phyloP scores from a whole-genome alignment of 2,888 invertebrate genomes.

The Epistrophella euchroma region DNA sequence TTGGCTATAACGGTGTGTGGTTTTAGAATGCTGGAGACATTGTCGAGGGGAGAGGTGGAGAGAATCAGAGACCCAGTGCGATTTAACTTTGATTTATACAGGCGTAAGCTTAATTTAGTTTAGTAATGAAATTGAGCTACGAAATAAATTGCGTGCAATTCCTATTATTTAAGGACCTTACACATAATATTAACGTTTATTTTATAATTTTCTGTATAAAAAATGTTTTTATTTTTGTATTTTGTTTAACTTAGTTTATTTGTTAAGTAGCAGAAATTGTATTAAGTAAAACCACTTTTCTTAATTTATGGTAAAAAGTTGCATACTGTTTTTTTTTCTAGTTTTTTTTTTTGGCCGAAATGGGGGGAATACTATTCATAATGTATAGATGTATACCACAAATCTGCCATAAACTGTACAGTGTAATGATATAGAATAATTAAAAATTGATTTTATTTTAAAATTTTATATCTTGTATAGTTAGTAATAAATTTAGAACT shows the following conservation, averaged over 20 bases:
- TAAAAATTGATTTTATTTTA: constrained; percentile 32
- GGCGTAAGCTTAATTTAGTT: constrained; percentile 72
- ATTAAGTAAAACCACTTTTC: constrained; percentile 50
- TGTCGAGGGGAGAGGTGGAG: neutral
- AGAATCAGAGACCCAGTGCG: constrained; percentile 55
- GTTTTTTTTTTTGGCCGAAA: constrained; percentile 42
- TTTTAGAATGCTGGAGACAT: neutral
- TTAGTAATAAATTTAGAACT: constrained; percentile 79
- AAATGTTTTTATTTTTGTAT: constrained; percentile 34
- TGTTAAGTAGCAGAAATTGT: constrained; percentile 72
- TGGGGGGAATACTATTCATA: constrained; percentile 42
- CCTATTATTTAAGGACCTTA: constrained; percentile 82
- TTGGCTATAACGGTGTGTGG: constrained; percentile 10
- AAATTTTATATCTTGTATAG: constrained; percentile 78
- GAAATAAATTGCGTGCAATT: constrained; percentile 81
- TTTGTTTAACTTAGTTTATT: constrained; percentile 52
- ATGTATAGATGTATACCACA: constrained; percentile 50
- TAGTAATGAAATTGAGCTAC: constrained; percentile 71
- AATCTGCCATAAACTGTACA: constrained; percentile 74
- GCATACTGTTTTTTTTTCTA: constrained; percentile 44
- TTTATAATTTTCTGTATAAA: constrained; percentile 65
- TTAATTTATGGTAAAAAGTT: constrained; percentile 42
- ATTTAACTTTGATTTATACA: constrained; percentile 74
- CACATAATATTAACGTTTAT: constrained; percentile 49
- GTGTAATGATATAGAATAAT: constrained; percentile 65